Percentiles rank a stretch among this genome's conserved stretches.
Conservation (phyloP, 2,888 invertebrate species). For the Drosophila cyrtoloma region DNA sequence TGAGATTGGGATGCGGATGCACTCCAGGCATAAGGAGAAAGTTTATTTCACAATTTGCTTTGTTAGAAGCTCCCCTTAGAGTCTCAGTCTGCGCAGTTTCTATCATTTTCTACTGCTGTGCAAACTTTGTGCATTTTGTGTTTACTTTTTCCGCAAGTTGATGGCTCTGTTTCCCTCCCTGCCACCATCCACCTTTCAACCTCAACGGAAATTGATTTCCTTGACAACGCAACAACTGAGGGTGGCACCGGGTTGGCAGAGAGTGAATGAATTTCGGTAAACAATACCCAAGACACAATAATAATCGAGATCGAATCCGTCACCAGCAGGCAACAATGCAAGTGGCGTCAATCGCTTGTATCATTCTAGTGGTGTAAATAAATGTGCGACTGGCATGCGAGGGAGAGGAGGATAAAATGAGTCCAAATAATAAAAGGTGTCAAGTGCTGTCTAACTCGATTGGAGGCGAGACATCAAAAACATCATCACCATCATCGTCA, state of each 20-base stretch:
- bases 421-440: conserved; percentile 72
- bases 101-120: conserved; percentile 40
- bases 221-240: conserved; percentile 10
- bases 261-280: conserved; percentile 52
- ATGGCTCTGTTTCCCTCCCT: conserved; percentile 8
- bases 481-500: conserved; percentile 35
- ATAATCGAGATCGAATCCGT: conserved; percentile 76
- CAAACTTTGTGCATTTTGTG: conserved; percentile 65
- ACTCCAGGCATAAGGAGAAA: conserved; percentile 60
- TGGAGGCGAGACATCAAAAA: conserved; percentile 31
- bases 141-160: conserved; percentile 59
- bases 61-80: conserved; percentile 40
- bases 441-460: conserved; percentile 64
- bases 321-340: conserved; percentile 65
- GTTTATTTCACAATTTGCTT: conserved; percentile 69
- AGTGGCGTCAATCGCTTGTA: conserved; percentile 43
- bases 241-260: conserved; percentile 2
- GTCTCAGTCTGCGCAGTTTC: not conserved
- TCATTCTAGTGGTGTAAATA: no score
- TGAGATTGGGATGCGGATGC: conserved; percentile 46
- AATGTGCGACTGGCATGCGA: no score
- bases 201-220: conserved; percentile 75
- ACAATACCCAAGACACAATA: conserved; percentile 71
- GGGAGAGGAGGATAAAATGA: no score
- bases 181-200: conserved; percentile 18